Evolutionary conservation across 2,113 vertebrate genomes (phyloP), one percentile per base, ranked within the genome.

Genomic region (Neoarius graeffei): DNA sequence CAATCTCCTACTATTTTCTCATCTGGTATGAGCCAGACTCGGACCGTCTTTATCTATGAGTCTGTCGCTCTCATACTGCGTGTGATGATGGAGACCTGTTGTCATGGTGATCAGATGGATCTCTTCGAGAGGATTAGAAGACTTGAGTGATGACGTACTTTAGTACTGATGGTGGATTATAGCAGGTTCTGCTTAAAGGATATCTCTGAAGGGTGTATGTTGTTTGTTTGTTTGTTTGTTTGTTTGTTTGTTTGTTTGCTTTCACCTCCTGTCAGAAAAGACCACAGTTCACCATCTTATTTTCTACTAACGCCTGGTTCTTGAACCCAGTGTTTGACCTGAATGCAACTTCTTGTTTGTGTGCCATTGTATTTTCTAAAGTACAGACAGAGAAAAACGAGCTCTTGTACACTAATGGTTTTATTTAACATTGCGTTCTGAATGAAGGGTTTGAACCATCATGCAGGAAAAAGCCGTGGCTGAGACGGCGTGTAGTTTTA

Each of bases 41-140:
- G 8, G 11, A 50, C 10, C 7, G 10, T 25, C 73, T 76, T 2
- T 76, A 76, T 76, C 73, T n/a, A 25, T 5, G 73, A 76, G 42
- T 76, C 73, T 52, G 0, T n/a, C 42, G 50, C 20, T 52, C 71
- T 74, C 19, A 48, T 48, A 48, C 4, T 82, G 42, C 42, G 42
- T 4, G 52, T 81, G 7, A 88, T 84, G 88, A 90, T 91, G 60
- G 57, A 59, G 62, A 91, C 92, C 88, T 89, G 92, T 95, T 94
- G 92, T 91, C 91, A 91, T 89, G 93, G 91, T 89, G 90, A 95
- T 93, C 35, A n/a, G 85, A 91, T 85, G 84, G 83, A n/a, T 67
- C n/a, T 88, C 77, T 15, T 87, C 79, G 90, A 13, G 54, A 84
- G 89, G 89, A 88, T 89, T 54, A 79, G 48, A 67, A 86, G 85